phyloP scores from a whole-genome alignment of 2,113 vertebrate genomes.

The Rhynchopsitta pachyrhyncha region DNA sequence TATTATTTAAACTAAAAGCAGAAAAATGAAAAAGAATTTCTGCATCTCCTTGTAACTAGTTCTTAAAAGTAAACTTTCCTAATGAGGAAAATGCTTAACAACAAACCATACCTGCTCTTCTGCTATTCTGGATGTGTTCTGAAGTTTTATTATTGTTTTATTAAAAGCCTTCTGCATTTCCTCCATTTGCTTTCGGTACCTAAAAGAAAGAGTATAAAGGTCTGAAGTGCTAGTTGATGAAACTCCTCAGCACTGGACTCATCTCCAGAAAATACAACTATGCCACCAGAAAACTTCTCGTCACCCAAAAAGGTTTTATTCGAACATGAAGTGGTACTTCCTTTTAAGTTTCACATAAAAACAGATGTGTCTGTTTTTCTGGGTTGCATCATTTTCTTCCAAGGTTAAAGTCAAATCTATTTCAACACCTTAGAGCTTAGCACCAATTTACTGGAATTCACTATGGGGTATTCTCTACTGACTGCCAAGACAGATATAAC shows the following conservation, averaged over 20 bases:
- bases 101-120: constrained; percentile 88
- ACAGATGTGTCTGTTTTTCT: background rate
- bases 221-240: background rate
- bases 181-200: constrained; percentile 99
- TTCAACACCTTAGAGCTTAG: background rate
- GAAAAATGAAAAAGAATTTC: background rate
- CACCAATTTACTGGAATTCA: background rate
- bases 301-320: background rate
- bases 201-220: constrained; percentile 32
- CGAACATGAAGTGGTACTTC: background rate
- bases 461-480: background rate
- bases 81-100: background rate
- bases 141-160: constrained; percentile 97
- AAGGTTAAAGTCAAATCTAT: background rate
- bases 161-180: constrained; percentile 99
- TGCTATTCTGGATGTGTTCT: constrained; percentile 96
- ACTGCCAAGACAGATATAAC: background rate
- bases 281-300: background rate
- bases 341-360: background rate
- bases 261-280: background rate
- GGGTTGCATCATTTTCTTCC: fast-evolving
- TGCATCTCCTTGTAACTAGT: background rate
- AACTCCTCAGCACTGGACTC: background rate
- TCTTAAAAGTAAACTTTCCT: background rate
- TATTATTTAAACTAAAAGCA: background rate